A percentile compares a stretch with the other conserved stretches of the same genome.
Evolutionary conservation across 2,113 vertebrate species (phyloP).

Genomic region (Zonotrichia leucophrys): DNA sequence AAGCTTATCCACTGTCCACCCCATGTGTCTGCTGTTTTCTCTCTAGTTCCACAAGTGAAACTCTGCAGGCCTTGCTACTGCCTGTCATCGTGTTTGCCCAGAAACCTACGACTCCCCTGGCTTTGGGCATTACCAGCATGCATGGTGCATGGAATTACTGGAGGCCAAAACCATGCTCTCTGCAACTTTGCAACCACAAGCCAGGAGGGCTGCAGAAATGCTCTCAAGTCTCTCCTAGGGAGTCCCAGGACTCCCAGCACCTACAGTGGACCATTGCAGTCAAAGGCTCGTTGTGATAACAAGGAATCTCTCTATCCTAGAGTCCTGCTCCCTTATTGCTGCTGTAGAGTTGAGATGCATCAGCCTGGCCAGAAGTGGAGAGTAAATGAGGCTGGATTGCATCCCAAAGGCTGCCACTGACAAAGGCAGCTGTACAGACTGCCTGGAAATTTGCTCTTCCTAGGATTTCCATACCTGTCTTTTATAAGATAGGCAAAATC

Average conservation of each 20-base stretch:
- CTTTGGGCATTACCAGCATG: neutral
- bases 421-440: neutral
- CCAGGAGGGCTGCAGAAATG: neutral
- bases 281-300: neutral
- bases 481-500: constrained; percentile 77
- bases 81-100: neutral
- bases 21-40: neutral
- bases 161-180: neutral
- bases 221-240: neutral
- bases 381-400: neutral
- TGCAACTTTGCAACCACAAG: neutral
- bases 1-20: neutral
- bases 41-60: neutral
- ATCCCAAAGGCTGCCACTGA: neutral
- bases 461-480: constrained; percentile 67
- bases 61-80: neutral
- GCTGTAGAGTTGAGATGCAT: neutral
- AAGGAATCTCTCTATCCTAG: neutral
- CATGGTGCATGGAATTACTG: neutral
- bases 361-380: neutral
- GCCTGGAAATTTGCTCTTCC: neutral
- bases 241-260: neutral
- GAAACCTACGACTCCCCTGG: neutral
- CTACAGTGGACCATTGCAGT: neutral
- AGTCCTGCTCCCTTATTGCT: neutral